These are phyloP conservation scores for Drosophila sechellia DNA, from an alignment of 1,140 invertebrate genomes.

Conservation along the genomic window DNA sequence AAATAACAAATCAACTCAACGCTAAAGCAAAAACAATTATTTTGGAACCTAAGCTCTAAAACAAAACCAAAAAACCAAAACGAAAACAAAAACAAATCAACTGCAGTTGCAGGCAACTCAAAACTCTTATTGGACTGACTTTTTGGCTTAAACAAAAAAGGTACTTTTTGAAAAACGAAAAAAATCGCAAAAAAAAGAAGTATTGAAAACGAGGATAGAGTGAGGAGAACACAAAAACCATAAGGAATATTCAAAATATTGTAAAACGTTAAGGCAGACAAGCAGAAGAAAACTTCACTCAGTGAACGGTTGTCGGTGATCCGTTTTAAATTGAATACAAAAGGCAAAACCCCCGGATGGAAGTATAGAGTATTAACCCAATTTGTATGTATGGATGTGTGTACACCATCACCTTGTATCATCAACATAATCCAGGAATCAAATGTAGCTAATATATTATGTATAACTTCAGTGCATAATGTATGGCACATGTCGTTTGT, in stretches of 20 bases:
- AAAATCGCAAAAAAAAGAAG: constrained; percentile 49
- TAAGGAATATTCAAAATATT: constrained; percentile 76
- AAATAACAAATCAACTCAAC: constrained; percentile 61
- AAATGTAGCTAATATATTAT: constrained; percentile 21
- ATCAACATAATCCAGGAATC: constrained; percentile 34
- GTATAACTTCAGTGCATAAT: constrained; percentile 13
- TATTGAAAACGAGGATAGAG: constrained; percentile 32
- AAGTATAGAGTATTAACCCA: constrained; percentile 61
- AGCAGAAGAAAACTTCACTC: constrained; percentile 53
- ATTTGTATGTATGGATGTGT: constrained; percentile 51
- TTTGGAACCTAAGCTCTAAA: constrained; percentile 60
- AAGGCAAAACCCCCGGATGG: constrained; percentile 27
- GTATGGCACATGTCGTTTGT: constrained; percentile 19
- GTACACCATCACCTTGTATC: constrained; percentile 33
- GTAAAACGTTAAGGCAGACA: constrained; percentile 55
- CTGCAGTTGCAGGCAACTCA: constrained; percentile 83
- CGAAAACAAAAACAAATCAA: constrained; percentile 73
- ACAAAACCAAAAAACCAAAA: constrained; percentile 42
- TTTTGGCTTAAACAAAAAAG: constrained; percentile 79
- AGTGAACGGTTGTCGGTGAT: constrained; percentile 71
- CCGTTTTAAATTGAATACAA: constrained; percentile 52
- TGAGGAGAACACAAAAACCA: constrained; percentile 29
- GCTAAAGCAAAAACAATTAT: constrained; percentile 73
- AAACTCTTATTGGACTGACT: constrained; percentile 83
- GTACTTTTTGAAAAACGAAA: constrained; percentile 73